Base-by-base conservation (phyloP, 2,797 vertebrate genomes). In the Schizopygopsis malacanthus region DNA sequence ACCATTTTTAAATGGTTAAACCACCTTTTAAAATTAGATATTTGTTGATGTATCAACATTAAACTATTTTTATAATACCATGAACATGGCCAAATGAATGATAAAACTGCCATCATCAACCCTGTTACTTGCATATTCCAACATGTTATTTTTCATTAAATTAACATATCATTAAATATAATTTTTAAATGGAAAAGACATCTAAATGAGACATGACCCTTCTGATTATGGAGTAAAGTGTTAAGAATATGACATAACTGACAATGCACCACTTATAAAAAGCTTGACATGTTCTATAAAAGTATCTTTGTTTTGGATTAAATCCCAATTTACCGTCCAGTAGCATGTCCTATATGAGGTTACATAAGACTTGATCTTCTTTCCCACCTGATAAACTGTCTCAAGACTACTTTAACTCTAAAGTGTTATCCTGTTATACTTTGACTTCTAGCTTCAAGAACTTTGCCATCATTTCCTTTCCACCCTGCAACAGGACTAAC, bases 311-410 rank as follows among this genome's bases (percentile, higher is more conserved):
- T 82, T 37, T 76, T 59, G 69, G 81, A 45, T 72, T 72, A 18
- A 76, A 67, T 76, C 65, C 83, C 20, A 39, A 39, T n/a, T 54
- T 73, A 54, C 22, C 37, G 39, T 67, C 22, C 77, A 69, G 9
- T 50, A 52, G 70, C 28, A 80, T 3, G 20, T 85, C 56, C 45
- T 59, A 16, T 18, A 39, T 25, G 33, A 75, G 16, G 79, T 90
- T 88, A 89, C 37, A 70, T 79, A 87, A 90, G 79, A 78, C 65
- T 72, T 89, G 47, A 88, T 82, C 87, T 78, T 52, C 65, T 86
- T 85, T 82, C 56, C 72, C 39, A 20, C 18, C 25, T 37, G 33
- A 67, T 54, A 69, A 71, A 83, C n/a, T 80, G n/a, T 15, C 61
- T 83, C 79, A 56, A 80, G 18, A 50, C 67, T 59, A 52, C 39